Percentiles rank a stretch among this genome's conserved stretches.
These are phyloP conservation scores for Pomatorhinus ruficollis DNA, from an alignment of 2,113 vertebrate genomes.

Conservation along the genomic window DNA sequence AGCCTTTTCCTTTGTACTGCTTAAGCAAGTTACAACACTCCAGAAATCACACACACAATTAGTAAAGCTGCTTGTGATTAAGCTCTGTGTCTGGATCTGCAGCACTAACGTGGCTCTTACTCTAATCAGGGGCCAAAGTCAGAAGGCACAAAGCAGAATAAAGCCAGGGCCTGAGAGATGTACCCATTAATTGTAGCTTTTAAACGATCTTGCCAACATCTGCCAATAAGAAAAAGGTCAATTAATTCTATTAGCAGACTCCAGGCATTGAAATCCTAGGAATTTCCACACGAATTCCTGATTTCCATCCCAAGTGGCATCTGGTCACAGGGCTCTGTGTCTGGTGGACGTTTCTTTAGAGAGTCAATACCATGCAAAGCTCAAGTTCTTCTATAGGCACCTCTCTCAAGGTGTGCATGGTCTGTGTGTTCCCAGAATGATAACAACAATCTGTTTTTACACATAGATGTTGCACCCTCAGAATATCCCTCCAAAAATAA, in stretches of 20 bases:
- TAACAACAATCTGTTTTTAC: not conserved
- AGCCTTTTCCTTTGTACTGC: constrained; percentile 6
- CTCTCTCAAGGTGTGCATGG: not conserved
- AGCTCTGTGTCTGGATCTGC: not conserved
- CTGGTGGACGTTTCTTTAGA: not conserved
- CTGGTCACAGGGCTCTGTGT: not conserved
- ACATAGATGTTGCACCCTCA: not conserved
- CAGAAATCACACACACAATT: constrained; percentile 22
- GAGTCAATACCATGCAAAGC: not conserved
- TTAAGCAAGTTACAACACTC: constrained; percentile 22
- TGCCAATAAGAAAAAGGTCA: not conserved
- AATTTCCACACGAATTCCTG: not conserved
- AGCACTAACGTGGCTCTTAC: not conserved
- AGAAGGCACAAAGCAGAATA: not conserved
- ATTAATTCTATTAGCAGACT: not conserved
- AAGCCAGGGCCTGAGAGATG: not conserved
- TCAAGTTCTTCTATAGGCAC: not conserved
- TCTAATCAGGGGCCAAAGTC: not conserved
- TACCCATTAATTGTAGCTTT: not conserved
- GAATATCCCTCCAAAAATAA: not conserved
- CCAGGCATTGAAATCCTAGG: not conserved
- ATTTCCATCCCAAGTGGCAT: not conserved
- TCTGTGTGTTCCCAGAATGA: not conserved
- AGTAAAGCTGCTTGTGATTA: not conserved
- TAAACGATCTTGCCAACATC: not conserved